Evolutionary conservation across 2,888 invertebrate species (phyloP).

Genomic region (Eucriotettix oculatus): DNA sequence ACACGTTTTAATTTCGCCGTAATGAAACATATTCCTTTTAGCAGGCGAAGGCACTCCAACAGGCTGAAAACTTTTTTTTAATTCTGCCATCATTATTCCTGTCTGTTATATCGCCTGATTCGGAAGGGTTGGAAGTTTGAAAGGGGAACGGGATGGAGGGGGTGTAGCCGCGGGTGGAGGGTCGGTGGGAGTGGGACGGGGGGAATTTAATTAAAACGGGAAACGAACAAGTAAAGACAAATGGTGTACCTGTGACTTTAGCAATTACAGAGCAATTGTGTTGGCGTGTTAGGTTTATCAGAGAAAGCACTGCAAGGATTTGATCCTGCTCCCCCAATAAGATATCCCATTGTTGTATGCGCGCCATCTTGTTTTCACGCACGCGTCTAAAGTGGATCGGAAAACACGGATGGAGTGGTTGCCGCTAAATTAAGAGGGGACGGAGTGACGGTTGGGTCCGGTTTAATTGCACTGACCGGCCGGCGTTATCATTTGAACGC

Average conservation of each 20-base stretch:
- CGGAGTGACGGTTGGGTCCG: background rate
- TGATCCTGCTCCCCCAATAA: background rate
- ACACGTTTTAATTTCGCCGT: no score
- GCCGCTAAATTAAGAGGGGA: background rate
- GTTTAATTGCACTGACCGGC: background rate
- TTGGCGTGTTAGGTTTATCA: background rate
- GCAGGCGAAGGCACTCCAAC: no score
- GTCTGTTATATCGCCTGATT: background rate
- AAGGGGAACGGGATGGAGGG: background rate
- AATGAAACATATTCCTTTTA: no score
- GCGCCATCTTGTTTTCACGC: conserved; percentile 1
- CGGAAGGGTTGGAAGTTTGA: no score
- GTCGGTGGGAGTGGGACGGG: background rate
- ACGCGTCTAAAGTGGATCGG: background rate
- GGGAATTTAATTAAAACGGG: conserved; percentile 2
- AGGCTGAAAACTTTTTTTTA: background rate
- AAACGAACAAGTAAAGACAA: background rate
- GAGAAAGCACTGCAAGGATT: background rate
- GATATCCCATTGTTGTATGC: background rate
- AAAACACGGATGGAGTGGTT: background rate
- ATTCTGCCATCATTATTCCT: background rate
- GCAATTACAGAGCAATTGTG: background rate
- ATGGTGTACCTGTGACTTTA: background rate
- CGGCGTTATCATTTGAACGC: background rate
- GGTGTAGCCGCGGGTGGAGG: background rate